Conservation (phyloP, 1,140 invertebrate species). For the Dermatophagoides farinae region DNA sequence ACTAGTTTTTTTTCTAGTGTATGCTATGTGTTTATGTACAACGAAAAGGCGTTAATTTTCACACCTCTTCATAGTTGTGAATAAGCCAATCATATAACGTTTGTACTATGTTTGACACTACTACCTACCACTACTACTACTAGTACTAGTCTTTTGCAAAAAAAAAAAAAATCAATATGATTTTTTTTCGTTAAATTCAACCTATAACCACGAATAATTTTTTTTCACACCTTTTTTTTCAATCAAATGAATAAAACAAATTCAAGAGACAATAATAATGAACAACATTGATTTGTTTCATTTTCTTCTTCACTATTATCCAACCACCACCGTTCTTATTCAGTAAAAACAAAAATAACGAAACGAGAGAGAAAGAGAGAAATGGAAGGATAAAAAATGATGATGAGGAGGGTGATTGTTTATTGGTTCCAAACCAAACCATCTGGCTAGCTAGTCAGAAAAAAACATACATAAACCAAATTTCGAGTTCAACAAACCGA, state of each 20-base stretch:
- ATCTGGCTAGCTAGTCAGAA: background rate
- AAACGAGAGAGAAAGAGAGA: background rate
- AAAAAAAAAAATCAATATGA: too few species aligned
- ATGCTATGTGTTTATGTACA: too few species aligned
- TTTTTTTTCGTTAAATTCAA: too few species aligned
- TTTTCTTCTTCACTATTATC: too few species aligned
- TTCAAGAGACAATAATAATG: background rate
- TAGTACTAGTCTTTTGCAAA: too few species aligned
- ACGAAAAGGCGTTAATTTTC: constrained; percentile 5
- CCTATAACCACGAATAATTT: too few species aligned
- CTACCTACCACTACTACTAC: background rate
- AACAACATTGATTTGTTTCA: background rate
- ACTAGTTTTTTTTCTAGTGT: background rate
- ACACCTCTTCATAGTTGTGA: background rate
- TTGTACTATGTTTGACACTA: background rate
- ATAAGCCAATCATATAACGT: background rate
- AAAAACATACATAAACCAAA: background rate
- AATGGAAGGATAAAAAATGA: background rate
- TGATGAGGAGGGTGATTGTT: background rate
- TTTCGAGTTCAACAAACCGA: too few species aligned
- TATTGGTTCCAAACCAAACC: background rate
- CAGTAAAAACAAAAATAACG: background rate
- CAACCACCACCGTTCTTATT: too few species aligned
- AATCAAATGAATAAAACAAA: background rate
- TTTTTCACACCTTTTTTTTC: background rate